These are phyloP conservation scores for Gastracanthus pulcherrimus DNA, from an alignment of 2,888 invertebrate genomes.

Conservation along the genomic window DNA sequence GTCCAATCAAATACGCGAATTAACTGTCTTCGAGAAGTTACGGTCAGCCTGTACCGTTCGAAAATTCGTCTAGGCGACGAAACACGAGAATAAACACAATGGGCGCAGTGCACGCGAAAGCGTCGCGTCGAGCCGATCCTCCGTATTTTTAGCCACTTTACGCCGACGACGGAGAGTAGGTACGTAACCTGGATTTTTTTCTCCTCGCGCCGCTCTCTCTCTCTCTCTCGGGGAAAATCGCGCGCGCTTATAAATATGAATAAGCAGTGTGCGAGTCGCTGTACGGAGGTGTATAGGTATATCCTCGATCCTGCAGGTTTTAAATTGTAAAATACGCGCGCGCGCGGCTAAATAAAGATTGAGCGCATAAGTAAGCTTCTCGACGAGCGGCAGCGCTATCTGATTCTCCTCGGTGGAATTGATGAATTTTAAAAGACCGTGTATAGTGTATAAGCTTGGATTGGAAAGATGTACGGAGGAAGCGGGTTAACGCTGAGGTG, in stretches of 20 bases:
- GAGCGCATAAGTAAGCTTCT: too few relatives aligned
- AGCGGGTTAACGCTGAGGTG: too few relatives aligned
- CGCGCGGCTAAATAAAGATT: constrained; percentile 11
- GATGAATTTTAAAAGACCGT: constrained; percentile 35
- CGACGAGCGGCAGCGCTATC: constrained; percentile 19
- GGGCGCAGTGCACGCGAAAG: background rate
- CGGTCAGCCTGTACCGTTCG: background rate
- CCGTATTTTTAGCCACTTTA: constrained; percentile 34
- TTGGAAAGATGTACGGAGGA: background rate
- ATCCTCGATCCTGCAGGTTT: background rate
- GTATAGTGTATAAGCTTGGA: too few relatives aligned
- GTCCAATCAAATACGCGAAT: background rate
- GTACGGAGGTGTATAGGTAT: background rate
- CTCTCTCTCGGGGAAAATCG: constrained; percentile 14
- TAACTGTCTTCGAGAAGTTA: background rate
- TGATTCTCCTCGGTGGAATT: constrained; percentile 35
- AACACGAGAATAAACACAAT: background rate
- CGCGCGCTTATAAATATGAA: constrained; percentile 40
- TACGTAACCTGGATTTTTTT: constrained; percentile 27
- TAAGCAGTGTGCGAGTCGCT: too few relatives aligned
- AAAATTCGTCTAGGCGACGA: background rate
- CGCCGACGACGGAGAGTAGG: background rate
- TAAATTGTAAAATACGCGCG: constrained; percentile 31
- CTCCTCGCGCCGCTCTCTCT: background rate
- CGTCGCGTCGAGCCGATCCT: background rate